Base-by-base conservation (phyloP, 2,888 invertebrate genomes). In the Scaptomyza caliginosa region DNA sequence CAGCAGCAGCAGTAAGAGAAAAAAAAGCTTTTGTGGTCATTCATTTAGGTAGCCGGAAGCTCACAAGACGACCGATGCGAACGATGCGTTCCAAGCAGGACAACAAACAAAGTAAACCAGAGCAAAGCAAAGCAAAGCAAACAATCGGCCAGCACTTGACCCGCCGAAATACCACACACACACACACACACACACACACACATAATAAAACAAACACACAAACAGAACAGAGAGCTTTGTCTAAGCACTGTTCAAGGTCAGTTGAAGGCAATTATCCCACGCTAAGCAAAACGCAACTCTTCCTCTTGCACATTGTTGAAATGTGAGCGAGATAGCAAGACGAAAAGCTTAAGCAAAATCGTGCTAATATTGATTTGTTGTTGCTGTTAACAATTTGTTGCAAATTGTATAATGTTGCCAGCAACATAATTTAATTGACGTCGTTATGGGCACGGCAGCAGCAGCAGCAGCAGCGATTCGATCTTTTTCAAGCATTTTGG, bases 391-490 rank as follows among this genome's bases (percentile, higher is more conserved):
- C 87, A 83, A 87, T 87, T 83, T 83, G 82, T 82, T 83, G 82
- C 85, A 83, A 83, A 83, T 83, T 83, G 87, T 83, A 87, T 87
- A 83, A 87, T 83, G 82, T 83, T 78, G 82, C 85, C 75, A 66
- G 88, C 84, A 80, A 88, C 84, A 88, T 85, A 88, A 85, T 88
- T 86, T 88, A 87, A 87, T 87, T 87, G 89, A 88, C 85, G 84
- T 86, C 78, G 78, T 76, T 82, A 70, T 81, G 82, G 77, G 85
- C 72, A 70, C 70, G 86, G 74, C 77, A 40, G 42, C 58, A 54
- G n/a, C 49, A 77, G 40, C 81, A 73, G 34, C 74, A 59, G 3
- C 55, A 65, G 72, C 65, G 73, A 77, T 77, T 75, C 54, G 57
- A 77, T 72, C 74, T 74, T 67, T 72, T 72, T 56, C 72, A 56